These are phyloP conservation scores for Hydriomena furcata DNA, from an alignment of 2,888 invertebrate species.

Conservation along the genomic window DNA sequence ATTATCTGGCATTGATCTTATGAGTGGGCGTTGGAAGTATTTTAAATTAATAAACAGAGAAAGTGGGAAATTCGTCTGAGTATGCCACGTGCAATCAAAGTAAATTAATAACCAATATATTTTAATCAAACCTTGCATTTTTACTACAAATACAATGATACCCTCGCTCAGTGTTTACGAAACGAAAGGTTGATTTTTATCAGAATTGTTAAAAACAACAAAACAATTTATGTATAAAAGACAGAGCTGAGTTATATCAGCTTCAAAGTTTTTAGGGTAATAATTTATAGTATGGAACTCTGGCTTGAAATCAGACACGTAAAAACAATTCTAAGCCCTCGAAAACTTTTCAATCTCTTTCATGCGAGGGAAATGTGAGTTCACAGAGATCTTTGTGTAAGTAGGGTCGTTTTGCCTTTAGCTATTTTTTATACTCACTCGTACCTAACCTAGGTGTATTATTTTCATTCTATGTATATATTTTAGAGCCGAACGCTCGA, in stretches of 20 bases:
- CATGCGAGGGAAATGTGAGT: slow-evolving; percentile 45
- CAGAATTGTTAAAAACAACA: slow-evolving; percentile 32
- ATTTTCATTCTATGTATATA: slow-evolving; percentile 11
- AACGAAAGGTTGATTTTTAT: slow-evolving; percentile 6
- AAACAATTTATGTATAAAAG: slow-evolving; percentile 16
- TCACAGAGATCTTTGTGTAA: slow-evolving; percentile 45
- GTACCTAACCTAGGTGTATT: too few species aligned
- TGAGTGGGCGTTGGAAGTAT: slow-evolving; percentile 41
- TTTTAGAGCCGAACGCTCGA: too few species aligned
- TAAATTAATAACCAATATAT: neutral
- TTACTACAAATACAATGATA: too few species aligned
- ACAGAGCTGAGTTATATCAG: slow-evolving; percentile 53
- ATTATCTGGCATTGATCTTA: slow-evolving; percentile 46
- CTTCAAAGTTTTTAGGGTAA: slow-evolving; percentile 57
- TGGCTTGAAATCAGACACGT: slow-evolving; percentile 54
- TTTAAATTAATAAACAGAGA: slow-evolving; percentile 17
- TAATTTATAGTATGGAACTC: slow-evolving; percentile 58
- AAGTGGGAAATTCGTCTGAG: slow-evolving; percentile 15
- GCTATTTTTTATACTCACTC: slow-evolving; percentile 29
- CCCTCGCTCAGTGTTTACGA: too few species aligned
- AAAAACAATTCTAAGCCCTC: slow-evolving; percentile 58
- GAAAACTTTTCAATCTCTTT: slow-evolving; percentile 56
- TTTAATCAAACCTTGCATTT: too few species aligned
- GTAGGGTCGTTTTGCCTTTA: slow-evolving; percentile 37
- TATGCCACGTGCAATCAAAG: neutral